Base-by-base conservation (phyloP, 2,113 vertebrate genomes). In the Leptobrachium leishanense region DNA sequence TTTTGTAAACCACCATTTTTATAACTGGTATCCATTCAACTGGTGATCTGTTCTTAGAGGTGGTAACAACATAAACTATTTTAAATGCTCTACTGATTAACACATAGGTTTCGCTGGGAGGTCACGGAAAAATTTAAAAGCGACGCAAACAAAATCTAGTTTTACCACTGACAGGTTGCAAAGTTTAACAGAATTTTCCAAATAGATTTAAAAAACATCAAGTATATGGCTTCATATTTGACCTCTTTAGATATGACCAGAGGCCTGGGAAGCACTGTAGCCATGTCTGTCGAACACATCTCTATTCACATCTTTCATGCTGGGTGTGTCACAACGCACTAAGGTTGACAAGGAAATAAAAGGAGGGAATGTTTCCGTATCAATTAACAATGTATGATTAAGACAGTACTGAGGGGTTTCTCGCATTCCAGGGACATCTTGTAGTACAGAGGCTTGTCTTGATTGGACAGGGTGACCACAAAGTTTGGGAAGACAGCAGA, bases 191-290 rank as follows among this genome's bases (percentile, higher is more conserved):
- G 20, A 31, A 31, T 31, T 8, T 50, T 50, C 8, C 46, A 50
- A 50, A 50, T 8, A 50, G 46, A 50, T 5, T 50, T 5, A 39
- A 9, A 62, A 64, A 39, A 64, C n/a, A 64, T 64, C 43, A 42
- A 75, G 59, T 75, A 77, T 68, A 68, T 69, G 65, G 66, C 75
- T 77, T 53, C 40, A 41, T 68, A 54, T 6, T 55, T 68, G 44
- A 50, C 68, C 66, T 69, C n/a, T 20, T 13, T 66, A 66, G 55
- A 74, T 31, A 31, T 31, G 20, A 31, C 57, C 42, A 3, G 42
- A 57, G 75, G 31, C 62, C 41, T 59, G 40, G 42, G 54, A 77
- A 68, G 66, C 40, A 59, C 54, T 12, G 53, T 31, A 31, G 66
- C 20, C 7, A 13, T 59, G 12, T 20, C 50, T 57, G 9, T 55